A percentile compares a stretch with the other conserved stretches of the same genome.
These are phyloP conservation scores for Drosophila elegans DNA, from an alignment of 1,140 invertebrate species.

Conservation along the genomic window DNA sequence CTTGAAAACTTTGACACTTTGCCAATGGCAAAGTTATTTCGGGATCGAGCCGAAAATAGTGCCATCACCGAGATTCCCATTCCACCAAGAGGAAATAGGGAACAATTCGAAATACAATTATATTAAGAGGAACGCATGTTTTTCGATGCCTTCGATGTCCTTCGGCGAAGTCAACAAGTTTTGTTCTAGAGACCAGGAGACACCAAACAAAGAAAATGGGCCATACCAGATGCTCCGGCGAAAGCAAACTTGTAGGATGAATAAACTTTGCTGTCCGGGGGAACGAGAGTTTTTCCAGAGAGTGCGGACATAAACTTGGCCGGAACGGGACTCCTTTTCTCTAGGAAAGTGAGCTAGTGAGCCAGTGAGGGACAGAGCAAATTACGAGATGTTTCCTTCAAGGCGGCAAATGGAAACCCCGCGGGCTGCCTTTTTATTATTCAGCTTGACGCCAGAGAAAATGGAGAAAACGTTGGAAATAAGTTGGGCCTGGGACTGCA, in stretches of 20 bases:
- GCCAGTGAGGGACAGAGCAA: conserved; percentile 22
- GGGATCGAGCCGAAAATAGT: not conserved
- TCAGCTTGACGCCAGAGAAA: conserved; percentile 18
- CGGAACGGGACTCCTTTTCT: conserved; percentile 23
- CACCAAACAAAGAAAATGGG: conserved; percentile 18
- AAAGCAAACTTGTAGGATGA: conserved; percentile 19
- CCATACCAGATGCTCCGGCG: conserved; percentile 15
- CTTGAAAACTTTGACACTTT: conserved; percentile 68
- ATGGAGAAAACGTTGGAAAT: conserved; percentile 26
- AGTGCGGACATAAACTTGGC: conserved; percentile 57
- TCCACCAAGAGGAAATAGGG: conserved; percentile 24
- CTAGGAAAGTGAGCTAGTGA: conserved; percentile 9
- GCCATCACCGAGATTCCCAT: conserved; percentile 5
- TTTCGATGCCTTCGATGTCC: conserved; percentile 4
- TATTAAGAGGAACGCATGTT: conserved; percentile 28
- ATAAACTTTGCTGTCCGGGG: conserved; percentile 35
- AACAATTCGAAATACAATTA: conserved; percentile 49
- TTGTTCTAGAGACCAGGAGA: conserved; percentile 16
- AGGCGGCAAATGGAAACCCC: conserved; percentile 38
- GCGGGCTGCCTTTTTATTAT: conserved; percentile 45
- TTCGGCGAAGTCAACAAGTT: conserved; percentile 17
- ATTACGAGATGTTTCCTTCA: conserved; percentile 34
- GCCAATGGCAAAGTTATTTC: conserved; percentile 50
- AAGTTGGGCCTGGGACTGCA: conserved; percentile 28
- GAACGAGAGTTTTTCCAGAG: conserved; percentile 53